Evolutionary conservation across 1,140 invertebrate species (phyloP).

Genomic region (Drosophila mauritiana): DNA sequence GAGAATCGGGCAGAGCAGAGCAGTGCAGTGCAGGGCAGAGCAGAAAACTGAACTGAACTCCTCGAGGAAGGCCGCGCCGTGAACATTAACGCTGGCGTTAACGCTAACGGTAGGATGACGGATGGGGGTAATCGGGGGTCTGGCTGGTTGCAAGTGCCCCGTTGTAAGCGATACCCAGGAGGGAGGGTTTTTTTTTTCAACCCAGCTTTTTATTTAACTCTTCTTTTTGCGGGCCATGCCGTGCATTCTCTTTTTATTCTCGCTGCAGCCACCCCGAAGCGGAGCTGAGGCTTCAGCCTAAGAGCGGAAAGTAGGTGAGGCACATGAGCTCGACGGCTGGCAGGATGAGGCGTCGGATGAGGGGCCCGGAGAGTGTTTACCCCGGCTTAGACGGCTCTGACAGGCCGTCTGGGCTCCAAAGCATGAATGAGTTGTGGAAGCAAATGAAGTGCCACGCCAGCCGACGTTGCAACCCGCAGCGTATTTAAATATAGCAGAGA

Average conservation of each 20-base stretch:
- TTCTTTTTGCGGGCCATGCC: constrained; percentile 20
- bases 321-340: constrained; percentile 55
- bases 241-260: constrained; percentile 44
- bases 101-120: constrained; percentile 30
- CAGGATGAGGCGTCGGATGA: not conserved
- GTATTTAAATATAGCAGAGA: constrained; percentile 76
- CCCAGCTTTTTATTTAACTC: constrained; percentile 33
- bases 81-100: constrained; percentile 59
- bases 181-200: constrained; percentile 52
- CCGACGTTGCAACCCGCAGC: constrained; percentile 74
- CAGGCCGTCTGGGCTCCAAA: constrained; percentile 64
- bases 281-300: constrained; percentile 48
- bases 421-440: constrained; percentile 83
- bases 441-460: constrained; percentile 80
- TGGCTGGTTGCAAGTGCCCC: constrained; percentile 71
- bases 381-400: constrained; percentile 72
- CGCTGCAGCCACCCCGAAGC: constrained; percentile 64
- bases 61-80: constrained; percentile 70
- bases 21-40: constrained; percentile 36
- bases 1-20: constrained; percentile 29
- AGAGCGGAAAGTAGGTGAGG: constrained; percentile 80
- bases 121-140: not conserved
- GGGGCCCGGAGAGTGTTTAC: constrained; percentile 67
- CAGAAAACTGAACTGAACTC: constrained; percentile 50
- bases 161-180: constrained; percentile 78